Percentiles rank a stretch among this genome's conserved stretches.
phyloP scores from a whole-genome alignment of 30 jellyfish, hydroid and myxozoan species.

The Aurelia sp. region DNA sequence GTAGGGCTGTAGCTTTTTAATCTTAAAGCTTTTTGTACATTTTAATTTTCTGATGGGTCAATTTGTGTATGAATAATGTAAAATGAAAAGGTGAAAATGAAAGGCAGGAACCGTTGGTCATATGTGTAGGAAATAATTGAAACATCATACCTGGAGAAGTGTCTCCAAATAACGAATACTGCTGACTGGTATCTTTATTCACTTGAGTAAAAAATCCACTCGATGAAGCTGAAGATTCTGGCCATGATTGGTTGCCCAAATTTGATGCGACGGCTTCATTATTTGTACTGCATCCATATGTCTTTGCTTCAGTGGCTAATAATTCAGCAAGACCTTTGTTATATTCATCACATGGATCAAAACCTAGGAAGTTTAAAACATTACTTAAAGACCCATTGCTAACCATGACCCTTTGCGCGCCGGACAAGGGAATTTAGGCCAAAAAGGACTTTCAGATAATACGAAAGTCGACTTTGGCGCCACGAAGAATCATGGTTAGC shows the following conservation, averaged over 20 bases:
- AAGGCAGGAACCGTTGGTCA: not conserved
- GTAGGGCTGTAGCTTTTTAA: no score
- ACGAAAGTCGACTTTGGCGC: no score
- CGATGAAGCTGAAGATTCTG: conserved; percentile 9
- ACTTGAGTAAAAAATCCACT: conserved; percentile 7
- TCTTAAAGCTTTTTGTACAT: no score
- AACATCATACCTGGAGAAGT: conserved; percentile 46
- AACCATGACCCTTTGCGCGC: no score
- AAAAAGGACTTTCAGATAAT: no score
- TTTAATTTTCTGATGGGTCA: no score
- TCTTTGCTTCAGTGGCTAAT: conserved; percentile 73
- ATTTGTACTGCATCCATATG: not conserved
- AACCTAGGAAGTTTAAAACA: conserved; percentile 54
- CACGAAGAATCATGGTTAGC: no score
- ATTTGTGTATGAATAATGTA: no score
- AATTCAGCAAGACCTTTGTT: conserved; percentile 83
- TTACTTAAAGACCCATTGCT: no score
- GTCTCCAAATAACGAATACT: conserved; percentile 73
- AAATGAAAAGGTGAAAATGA: no score
- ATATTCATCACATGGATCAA: conserved; percentile 92
- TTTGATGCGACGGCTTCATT: not conserved
- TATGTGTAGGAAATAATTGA: not conserved
- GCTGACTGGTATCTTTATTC: conserved; percentile 53
- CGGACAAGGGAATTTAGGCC: no score
- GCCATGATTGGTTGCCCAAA: conserved; percentile 24